Evolutionary conservation across 1,140 invertebrate genomes (phyloP).

Genomic region (Carcinoscorpius rotundicauda): DNA sequence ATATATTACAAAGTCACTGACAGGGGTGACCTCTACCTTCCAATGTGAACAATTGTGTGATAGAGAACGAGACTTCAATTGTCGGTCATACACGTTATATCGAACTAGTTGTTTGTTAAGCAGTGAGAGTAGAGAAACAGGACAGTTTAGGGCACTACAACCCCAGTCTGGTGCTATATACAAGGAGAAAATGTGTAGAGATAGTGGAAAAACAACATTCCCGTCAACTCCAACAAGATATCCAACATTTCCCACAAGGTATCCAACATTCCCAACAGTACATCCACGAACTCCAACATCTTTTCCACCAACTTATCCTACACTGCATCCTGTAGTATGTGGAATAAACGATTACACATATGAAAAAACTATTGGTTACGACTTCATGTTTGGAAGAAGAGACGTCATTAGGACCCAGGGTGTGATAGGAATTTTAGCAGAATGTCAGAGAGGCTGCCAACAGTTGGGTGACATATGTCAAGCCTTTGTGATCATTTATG

Average conservation of each 20-base stretch:
- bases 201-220: neutral
- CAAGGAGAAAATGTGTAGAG: conserved; percentile 32
- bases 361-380: conserved; percentile 35
- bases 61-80: conserved; percentile 38
- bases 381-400: conserved; percentile 25
- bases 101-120: conserved; percentile 33
- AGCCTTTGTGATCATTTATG: conserved; percentile 35
- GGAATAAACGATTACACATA: conserved; percentile 29
- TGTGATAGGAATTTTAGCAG: conserved; percentile 35
- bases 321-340: conserved; percentile 8
- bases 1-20: conserved; percentile 36
- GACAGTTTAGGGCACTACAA: conserved; percentile 32
- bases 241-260: too few relatives aligned
- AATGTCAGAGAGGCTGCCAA: conserved; percentile 37
- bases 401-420: conserved; percentile 28
- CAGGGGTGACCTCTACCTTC: conserved; percentile 26
- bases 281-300: neutral
- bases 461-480: conserved; percentile 33
- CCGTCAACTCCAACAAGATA: neutral
- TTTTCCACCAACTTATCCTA: conserved; percentile 1
- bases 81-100: conserved; percentile 35
- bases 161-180: conserved; percentile 32
- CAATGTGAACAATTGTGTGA: conserved; percentile 38
- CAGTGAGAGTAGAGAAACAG: conserved; percentile 31
- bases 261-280: too few relatives aligned